Base-by-base conservation (phyloP, 1,140 invertebrate species). In the Bombus cullumanus region DNA sequence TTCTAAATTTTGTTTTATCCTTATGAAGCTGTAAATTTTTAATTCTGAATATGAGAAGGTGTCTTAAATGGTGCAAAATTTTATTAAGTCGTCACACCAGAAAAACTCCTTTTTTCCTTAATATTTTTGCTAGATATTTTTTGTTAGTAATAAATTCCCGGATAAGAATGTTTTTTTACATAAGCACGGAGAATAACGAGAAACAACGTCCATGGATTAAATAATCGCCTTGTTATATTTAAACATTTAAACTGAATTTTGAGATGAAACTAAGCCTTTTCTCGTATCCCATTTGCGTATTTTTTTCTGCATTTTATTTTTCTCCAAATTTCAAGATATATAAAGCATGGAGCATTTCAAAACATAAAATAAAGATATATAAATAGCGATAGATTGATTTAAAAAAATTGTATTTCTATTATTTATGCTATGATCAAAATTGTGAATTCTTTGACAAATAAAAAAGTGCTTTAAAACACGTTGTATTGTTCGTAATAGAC, bases 401-500 rank as follows among this genome's bases (percentile, higher is more conserved):
- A 62, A 62, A 5, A 62, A 0, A 5, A 62, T 62, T 62, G 10
- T 62, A n/a, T n/a, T 43, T 43, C 15, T 43, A 43, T 43, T 43
- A 43, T 15, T n/a, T 62, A 10, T 10, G 1, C 10, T n/a, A 13
- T n/a, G 28, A 62, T 39, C 74, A 59, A 76, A 76, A 59, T 76
- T 76, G 22, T 59, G 39, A 59, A 59, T 73, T 73, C n/a, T 73
- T 12, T 10, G 13, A 76, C 59, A 37, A 76, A 76, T 76, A 37
- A 25, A 76, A 34, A 13, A 2, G 25, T 28, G 34, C 12, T 25
- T 6, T 31, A 5, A n/a, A 62, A 10, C 13, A 5, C 22, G 8
- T 3, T 22, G 10, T 4, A 39, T 69, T 37, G 10, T 69, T 34
- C 8, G 5, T 22, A 2, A 53, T 53, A 22, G 0, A 18, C 1